Evolutionary conservation across 2,888 invertebrate genomes (phyloP), one percentile per base, ranked within the genome.

Genomic region (Germaria angustata): DNA sequence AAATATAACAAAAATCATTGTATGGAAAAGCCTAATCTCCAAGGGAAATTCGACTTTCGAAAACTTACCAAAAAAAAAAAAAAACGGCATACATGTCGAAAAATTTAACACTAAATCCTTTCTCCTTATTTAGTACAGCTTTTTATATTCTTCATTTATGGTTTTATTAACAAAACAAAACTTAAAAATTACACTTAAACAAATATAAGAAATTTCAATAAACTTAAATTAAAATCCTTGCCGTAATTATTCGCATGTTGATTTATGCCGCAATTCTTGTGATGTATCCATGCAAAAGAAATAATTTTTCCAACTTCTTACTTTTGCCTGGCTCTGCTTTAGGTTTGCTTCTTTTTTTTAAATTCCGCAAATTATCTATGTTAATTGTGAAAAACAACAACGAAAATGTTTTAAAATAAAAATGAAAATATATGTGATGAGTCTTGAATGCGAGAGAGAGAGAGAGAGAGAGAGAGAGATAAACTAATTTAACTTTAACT

Each of bases 401-500:
- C 53, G 59, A 55, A 49, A 51, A 41, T 66, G 49, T 36, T 65
- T 46, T 46, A 15, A 55, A 36, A 46, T 22, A 28, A 51, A 61
- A 41, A 49, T 8, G 2, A 17, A 32, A 39, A 22, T n/a, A n/a
- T n/a, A n/a, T n/a, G n/a, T n/a, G n/a, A n/a, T n/a, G n/a, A n/a
- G n/a, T n/a, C n/a, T n/a, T n/a, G n/a, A n/a, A n/a, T n/a, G n/a
- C n/a, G n/a, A n/a, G n/a, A n/a, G n/a, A 34, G 46, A 8, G 11
- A 24, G 17, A 11, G 36, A 51, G 13, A 36, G 49, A 20, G 34
- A 77, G 22, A 22, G 41, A 71, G 49, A 72, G 41, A 24, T 34
- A 36, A 72, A 66, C 72, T 61, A 77, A 81, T 66, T 81, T 77
- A 72, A 68, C 72, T 77, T 77, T 68, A 73, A 73, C 66, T 81